Base-by-base conservation (phyloP, 2,888 invertebrate genomes). In the Drosophila conformis region DNA sequence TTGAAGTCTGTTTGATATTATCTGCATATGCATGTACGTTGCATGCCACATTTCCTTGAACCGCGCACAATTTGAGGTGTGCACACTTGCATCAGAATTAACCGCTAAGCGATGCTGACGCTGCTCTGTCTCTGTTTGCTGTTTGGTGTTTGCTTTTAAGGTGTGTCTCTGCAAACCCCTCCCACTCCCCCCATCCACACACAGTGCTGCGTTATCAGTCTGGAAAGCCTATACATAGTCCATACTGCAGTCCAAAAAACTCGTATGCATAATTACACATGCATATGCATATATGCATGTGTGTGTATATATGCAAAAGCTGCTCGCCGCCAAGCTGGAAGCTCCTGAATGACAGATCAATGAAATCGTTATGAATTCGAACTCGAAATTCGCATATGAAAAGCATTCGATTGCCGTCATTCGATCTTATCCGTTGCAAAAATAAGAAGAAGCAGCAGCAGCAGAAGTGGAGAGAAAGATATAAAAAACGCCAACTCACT, bases 321-420 rank as follows among this genome's bases (percentile, higher is more conserved):
- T 46, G 52, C 15, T 48, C 21, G 59, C 69, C 48, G 64, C 79
- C 86, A 76, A 69, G 71, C 80, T 87, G 90, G 85, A 82, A 89
- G 90, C 86, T 87, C 78, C 73, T 82, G 72, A 90, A 88, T 85
- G 87, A 87, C 87, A 90, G 91, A 87, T 90, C 91, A 87, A 87
- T 87, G 90, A 90, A 90, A 89, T 87, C 78, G 80, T 89, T 89
- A 89, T 79, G 73, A 76, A 71, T 87, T 83, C 78, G 76, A 64
- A 48, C 61, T 51, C 51, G 51, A 46, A 18, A 57, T 31, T 68
- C 66, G 56, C 59, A 68, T 59, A 60, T 60, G 53, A 69, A 62
- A 58, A 42, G 54, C 33, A 49, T 40, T 33, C 35, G 76, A 67
- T 73, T 68, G 74, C 63, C 62, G 77, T 70, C 71, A 76, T 76